A percentile compares a stretch with the other conserved stretches of the same genome.
These are phyloP conservation scores for Onchidella celtica DNA, from an alignment of 2,888 invertebrate species.

Conservation along the genomic window DNA sequence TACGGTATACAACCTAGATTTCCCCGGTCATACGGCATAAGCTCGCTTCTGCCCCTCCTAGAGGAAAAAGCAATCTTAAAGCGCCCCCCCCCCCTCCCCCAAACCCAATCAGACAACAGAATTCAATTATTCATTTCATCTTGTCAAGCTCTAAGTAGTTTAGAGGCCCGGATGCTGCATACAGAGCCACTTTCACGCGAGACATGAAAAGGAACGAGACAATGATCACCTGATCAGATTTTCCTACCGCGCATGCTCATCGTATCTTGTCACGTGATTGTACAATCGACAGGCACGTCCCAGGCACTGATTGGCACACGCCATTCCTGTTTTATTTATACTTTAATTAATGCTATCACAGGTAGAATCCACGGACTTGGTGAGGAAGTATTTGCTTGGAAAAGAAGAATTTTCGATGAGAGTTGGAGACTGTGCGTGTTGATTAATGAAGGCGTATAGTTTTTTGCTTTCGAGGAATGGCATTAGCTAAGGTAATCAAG, in stretches of 20 bases:
- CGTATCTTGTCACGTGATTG: neutral
- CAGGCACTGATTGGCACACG: neutral
- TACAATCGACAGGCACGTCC: neutral
- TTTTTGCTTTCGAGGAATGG: too few relatives aligned
- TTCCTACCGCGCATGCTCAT: neutral
- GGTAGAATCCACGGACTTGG: neutral
- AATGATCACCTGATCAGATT: constrained; percentile 1
- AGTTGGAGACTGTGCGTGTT: too few relatives aligned
- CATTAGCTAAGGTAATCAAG: too few relatives aligned
- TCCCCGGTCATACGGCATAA: too few relatives aligned
- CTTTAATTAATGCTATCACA: neutral
- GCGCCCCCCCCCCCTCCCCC: too few relatives aligned
- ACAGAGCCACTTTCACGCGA: constrained; percentile 22
- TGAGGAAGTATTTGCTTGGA: neutral
- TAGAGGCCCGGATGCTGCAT: neutral
- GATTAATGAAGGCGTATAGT: too few relatives aligned
- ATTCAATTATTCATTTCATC: neutral
- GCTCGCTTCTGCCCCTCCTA: too few relatives aligned
- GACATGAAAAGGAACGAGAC: neutral
- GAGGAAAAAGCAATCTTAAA: too few relatives aligned
- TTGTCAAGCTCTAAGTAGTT: neutral
- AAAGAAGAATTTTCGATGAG: too few relatives aligned
- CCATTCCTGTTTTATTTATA: neutral
- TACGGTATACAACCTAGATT: too few relatives aligned
- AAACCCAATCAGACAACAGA: too few relatives aligned